phyloP scores from a whole-genome alignment of 2,797 vertebrate genomes.

The Silurus aristotelis region DNA sequence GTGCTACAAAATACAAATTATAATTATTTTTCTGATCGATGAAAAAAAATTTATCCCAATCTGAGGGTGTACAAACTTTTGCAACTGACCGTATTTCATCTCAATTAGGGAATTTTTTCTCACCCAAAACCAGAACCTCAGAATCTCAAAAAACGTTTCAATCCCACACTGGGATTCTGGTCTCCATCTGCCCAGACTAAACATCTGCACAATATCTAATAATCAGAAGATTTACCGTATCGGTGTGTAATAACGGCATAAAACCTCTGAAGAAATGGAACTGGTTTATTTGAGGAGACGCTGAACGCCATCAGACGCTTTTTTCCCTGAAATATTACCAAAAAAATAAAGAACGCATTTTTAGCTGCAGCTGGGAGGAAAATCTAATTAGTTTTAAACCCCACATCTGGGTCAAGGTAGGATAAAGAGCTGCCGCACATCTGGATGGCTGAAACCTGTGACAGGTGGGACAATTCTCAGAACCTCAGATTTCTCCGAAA shows the following conservation, averaged over 20 bases:
- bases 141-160: conserved; percentile 59
- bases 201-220: conserved; percentile 2
- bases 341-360: conserved; percentile 63
- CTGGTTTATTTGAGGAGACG: conserved; percentile 77
- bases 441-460: conserved; percentile 73
- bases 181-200: conserved; percentile 56
- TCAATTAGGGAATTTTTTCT: conserved; percentile 64
- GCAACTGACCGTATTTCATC: background rate
- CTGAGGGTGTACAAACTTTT: background rate
- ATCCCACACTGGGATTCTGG: conserved; percentile 71
- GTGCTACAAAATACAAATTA: too few relatives aligned
- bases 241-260: conserved; percentile 11
- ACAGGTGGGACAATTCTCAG: background rate
- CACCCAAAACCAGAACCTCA: conserved; percentile 13
- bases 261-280: conserved; percentile 65
- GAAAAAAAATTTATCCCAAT: too few relatives aligned
- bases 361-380: conserved; percentile 68
- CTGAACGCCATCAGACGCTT: conserved; percentile 73
- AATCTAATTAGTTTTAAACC: conserved; percentile 78
- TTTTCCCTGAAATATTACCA: conserved; percentile 70
- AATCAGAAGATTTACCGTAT: conserved; percentile 19
- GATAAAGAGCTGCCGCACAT: conserved; percentile 71
- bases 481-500: too few relatives aligned
- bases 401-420: conserved; percentile 74
- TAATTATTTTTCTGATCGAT: too few relatives aligned